phyloP scores from a whole-genome alignment of 2,888 invertebrate species.

The Villa cingulata region DNA sequence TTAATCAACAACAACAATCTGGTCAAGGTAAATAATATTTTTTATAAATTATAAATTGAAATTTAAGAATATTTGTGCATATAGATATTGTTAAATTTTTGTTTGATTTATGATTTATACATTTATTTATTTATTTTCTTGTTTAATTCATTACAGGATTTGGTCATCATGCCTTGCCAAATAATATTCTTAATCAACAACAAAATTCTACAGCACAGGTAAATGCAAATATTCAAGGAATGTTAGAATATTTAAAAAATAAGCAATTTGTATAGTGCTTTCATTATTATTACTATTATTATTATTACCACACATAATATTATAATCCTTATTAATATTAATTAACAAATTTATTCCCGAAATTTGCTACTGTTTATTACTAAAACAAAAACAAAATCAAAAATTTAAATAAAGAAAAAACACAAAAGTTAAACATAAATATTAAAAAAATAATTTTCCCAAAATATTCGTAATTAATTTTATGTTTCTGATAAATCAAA shows the following conservation, averaged over 20 bases:
- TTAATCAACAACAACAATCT: slow-evolving; percentile 27
- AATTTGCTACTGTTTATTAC: no score
- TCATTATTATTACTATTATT: background rate
- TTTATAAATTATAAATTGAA: background rate
- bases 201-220: slow-evolving; percentile 30
- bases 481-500: no score
- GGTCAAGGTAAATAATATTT: slow-evolving; percentile 20
- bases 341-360: no score
- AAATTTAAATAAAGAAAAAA: no score
- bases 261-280: slow-evolving; percentile 27
- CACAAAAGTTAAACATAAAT: no score
- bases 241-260: slow-evolving; percentile 31
- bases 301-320: slow-evolving; percentile 7
- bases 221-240: slow-evolving; percentile 30
- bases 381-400: no score
- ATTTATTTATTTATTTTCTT: background rate
- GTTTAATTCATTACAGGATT: slow-evolving; percentile 19
- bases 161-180: slow-evolving; percentile 28
- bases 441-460: no score
- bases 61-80: background rate
- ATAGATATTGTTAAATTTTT: no score
- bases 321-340: slow-evolving; percentile 6
- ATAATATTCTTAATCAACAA: slow-evolving; percentile 28
- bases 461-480: no score
- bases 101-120: background rate